Evolutionary conservation across 2,888 invertebrate species (phyloP), one percentile per base, ranked within the genome.

Genomic region (Zootermopsis nevadensis): DNA sequence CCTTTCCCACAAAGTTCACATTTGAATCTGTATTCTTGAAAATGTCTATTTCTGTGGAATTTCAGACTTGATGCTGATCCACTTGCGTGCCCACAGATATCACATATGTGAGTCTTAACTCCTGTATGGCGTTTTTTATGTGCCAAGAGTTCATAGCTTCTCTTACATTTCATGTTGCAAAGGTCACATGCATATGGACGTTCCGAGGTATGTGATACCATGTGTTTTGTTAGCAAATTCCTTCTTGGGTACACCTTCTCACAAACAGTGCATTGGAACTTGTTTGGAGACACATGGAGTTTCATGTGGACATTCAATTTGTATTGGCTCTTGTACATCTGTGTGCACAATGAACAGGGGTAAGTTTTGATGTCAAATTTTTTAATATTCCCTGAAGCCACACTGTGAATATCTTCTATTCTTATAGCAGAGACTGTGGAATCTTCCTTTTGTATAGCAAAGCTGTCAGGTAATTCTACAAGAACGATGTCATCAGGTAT

Each of bases 111-210:
- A 22, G 4, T 48, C 27, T 81, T 48, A 22, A n/a, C 1, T 3
- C 24, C 74, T 24, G 31, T 27, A 31, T 22, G 42, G 19, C 42
- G 48, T 19, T 48, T 42, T 33, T 27, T 31, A 48, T 74, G 72
- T 19, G 19, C 67, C 33, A 48, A 42, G 2, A 83, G 66, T n/a
- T 35, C 42, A 22, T 87, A 86, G 55, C 85, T 86, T 77, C 87
- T 87, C 72, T 88, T 88, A 66, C 88, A 88, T 0, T 86, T 83
- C 35, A 87, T 87, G 12, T 86, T 80, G 66, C 88, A 89, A 22
- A 81, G 48, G 30, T 89, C 89, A 60, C 89, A 89, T 83, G 3
- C 89, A 89, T 72, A 89, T 89, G 0, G 89, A 89, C 55, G 89
- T 38, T 83, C 83, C 85, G 27, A 24, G 3, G 60, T 60, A 31